These are phyloP conservation scores for Coremacera marginata DNA, from an alignment of 2,888 invertebrate species.

Conservation along the genomic window DNA sequence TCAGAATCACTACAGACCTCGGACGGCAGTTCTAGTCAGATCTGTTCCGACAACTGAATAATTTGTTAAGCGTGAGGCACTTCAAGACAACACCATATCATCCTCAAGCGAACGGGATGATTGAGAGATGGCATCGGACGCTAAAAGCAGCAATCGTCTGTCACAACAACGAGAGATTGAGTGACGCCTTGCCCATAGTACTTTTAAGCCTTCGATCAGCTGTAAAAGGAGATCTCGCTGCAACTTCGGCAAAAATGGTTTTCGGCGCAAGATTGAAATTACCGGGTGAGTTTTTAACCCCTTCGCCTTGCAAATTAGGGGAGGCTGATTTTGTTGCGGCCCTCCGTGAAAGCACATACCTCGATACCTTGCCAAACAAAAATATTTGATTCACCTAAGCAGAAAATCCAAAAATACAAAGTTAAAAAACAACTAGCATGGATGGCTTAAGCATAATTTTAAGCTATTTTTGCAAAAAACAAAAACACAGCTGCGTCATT, in stretches of 20 bases:
- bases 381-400: no score
- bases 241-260: not conserved
- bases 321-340: no score
- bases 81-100: constrained; percentile 40
- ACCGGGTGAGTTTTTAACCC: no score
- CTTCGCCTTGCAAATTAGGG: no score
- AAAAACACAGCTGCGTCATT: no score
- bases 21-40: no score
- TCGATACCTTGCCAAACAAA: no score
- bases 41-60: constrained; percentile 38
- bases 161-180: constrained; percentile 33
- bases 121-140: constrained; percentile 42
- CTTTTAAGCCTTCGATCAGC: not conserved
- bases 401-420: no score
- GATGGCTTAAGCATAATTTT: no score
- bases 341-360: no score
- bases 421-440: no score
- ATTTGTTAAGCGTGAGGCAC: constrained; percentile 8
- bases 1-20: constrained; percentile 41
- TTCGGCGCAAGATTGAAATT: not conserved
- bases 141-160: constrained; percentile 44
- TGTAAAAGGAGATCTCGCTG: not conserved
- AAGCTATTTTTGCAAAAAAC: no score
- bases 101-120: constrained; percentile 40
- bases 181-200: constrained; percentile 37